Conservation (phyloP, 92 coral and sea anemone species). For the Phenganax subtilis region DNA sequence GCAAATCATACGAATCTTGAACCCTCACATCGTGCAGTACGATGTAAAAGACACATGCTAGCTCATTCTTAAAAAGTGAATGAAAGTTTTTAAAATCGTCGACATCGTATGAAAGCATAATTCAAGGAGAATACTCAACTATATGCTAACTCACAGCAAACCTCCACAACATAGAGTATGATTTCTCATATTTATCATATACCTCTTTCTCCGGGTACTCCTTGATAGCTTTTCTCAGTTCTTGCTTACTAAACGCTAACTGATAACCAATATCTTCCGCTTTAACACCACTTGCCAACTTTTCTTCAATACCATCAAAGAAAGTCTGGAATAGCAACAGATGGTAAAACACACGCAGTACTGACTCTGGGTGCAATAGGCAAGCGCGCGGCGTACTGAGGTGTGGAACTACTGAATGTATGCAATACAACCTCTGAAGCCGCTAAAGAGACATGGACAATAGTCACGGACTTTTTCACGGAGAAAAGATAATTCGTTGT, state of each 20-base stretch:
- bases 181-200: not conserved
- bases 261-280: conserved; percentile 99
- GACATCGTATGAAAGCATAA: not conserved
- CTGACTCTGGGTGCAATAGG: not conserved
- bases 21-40: no score
- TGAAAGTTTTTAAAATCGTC: not conserved
- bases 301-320: conserved; percentile 95
- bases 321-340: conserved; percentile 55
- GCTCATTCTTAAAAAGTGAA: not conserved
- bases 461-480: no score
- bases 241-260: conserved; percentile 93
- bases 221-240: conserved; percentile 89
- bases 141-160: no score
- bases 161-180: no score
- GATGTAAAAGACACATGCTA: no score
- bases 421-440: no score
- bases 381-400: no score
- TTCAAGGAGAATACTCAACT: no score
- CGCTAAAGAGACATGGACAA: no score
- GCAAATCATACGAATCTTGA: no score
- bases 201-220: conserved; percentile 96
- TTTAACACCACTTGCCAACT: conserved; percentile 92
- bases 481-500: no score
- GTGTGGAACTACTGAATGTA: no score
- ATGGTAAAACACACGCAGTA: not conserved